Conservation (phyloP, 2,113 vertebrate genomes). For the Syngnathus floridae region DNA sequence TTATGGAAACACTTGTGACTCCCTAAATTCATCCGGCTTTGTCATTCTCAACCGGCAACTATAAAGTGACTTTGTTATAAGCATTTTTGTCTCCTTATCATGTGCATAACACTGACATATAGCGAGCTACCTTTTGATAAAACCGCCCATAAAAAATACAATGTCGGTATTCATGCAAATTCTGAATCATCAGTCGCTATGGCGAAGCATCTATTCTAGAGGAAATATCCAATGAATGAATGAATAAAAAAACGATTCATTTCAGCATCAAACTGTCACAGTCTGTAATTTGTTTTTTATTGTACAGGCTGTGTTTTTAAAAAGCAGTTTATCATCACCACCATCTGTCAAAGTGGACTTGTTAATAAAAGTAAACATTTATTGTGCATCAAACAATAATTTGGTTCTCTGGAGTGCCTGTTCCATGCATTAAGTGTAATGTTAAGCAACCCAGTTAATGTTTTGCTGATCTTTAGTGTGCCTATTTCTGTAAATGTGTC, state of each 20-base stretch:
- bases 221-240: not conserved
- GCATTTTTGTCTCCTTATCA: slow-evolving; percentile 41
- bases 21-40: slow-evolving; percentile 69
- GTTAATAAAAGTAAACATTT: too few relatives aligned
- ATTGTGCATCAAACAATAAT: too few relatives aligned
- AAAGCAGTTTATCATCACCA: too few relatives aligned
- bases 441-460: too few relatives aligned
- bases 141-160: not conserved
- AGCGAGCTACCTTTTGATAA: not conserved
- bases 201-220: not conserved
- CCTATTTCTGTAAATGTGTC: too few relatives aligned
- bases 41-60: slow-evolving; percentile 28
- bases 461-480: too few relatives aligned
- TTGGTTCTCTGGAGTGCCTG: too few relatives aligned
- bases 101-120: slow-evolving; percentile 12
- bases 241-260: not conserved
- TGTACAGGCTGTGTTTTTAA: not conserved
- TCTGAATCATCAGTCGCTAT: not conserved
- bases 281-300: not conserved
- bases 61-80: slow-evolving; percentile 44
- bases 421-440: too few relatives aligned
- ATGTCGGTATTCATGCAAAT: not conserved
- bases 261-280: not conserved
- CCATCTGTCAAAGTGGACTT: too few relatives aligned
- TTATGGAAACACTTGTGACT: slow-evolving; percentile 68